Percentiles rank a stretch among this genome's conserved stretches.
Evolutionary conservation across 2,113 vertebrate genomes (phyloP).

Genomic region (Fregata magnificens): DNA sequence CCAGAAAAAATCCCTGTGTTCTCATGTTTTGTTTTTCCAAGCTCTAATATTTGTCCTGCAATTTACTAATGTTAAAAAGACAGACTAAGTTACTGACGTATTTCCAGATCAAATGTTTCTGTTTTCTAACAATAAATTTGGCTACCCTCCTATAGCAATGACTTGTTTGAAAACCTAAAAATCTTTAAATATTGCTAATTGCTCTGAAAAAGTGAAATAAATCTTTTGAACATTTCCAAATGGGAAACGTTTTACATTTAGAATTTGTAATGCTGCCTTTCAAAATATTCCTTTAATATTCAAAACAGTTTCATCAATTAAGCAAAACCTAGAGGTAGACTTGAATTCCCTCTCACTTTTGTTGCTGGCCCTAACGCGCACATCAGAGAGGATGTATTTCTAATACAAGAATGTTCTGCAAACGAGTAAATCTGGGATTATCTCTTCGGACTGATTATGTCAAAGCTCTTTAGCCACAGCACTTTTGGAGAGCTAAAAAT

Average conservation of each 20-base stretch:
- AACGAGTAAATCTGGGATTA: constrained; percentile 76
- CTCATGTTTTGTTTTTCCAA: constrained; percentile 47
- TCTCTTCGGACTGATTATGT: constrained; percentile 73
- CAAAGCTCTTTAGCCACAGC: constrained; percentile 72
- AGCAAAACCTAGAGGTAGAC: not conserved
- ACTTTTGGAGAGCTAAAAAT: constrained; percentile 66
- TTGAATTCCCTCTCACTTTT: constrained; percentile 22
- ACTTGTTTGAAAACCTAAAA: constrained; percentile 37
- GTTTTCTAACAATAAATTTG: constrained; percentile 49
- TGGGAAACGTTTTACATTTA: not conserved
- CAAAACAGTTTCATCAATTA: constrained; percentile 24
- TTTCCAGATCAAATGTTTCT: constrained; percentile 39
- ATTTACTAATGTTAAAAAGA: constrained; percentile 46
- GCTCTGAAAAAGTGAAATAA: constrained; percentile 32
- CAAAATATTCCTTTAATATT: constrained; percentile 17
- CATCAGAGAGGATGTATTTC: constrained; percentile 64
- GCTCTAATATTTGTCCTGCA: constrained; percentile 50
- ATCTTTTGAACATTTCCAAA: not conserved
- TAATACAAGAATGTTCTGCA: constrained; percentile 71
- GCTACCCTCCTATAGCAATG: not conserved
- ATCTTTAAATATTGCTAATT: constrained; percentile 35
- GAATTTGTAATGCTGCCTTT: not conserved
- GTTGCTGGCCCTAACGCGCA: constrained; percentile 22
- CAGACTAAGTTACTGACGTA: constrained; percentile 33
- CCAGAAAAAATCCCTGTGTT: constrained; percentile 54